Evolutionary conservation across 2,888 invertebrate genomes (phyloP).

Genomic region (Drosophila aldrichi): DNA sequence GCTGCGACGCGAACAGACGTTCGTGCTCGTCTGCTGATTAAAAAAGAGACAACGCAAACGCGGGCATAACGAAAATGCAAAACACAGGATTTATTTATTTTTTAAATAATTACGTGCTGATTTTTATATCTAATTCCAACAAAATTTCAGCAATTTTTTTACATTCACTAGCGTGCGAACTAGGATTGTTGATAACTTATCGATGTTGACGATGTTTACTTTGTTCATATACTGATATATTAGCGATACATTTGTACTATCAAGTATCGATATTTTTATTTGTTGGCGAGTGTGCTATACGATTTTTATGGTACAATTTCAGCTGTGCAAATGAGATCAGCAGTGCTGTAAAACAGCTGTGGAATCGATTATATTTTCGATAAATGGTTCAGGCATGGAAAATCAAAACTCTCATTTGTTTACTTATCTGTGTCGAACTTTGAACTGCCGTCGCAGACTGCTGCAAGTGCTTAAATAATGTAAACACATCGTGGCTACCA

Average conservation of each 20-base stretch:
- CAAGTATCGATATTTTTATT: slow-evolving; percentile 5
- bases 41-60: slow-evolving; percentile 24
- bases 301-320: neutral
- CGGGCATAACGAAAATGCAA: slow-evolving; percentile 14
- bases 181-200: slow-evolving; percentile 33
- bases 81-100: slow-evolving; percentile 12
- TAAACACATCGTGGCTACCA: slow-evolving; percentile 10
- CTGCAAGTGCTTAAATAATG: slow-evolving; percentile 31
- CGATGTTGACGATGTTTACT: slow-evolving; percentile 19
- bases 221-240: neutral
- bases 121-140: slow-evolving; percentile 8
- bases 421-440: slow-evolving; percentile 52
- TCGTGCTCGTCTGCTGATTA: slow-evolving; percentile 30
- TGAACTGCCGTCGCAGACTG: slow-evolving; percentile 34
- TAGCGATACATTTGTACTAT: neutral
- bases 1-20: slow-evolving; percentile 42
- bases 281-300: neutral
- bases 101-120: slow-evolving; percentile 17
- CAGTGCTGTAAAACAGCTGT: neutral
- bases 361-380: slow-evolving; percentile 22
- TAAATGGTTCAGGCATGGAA: slow-evolving; percentile 10
- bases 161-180: slow-evolving; percentile 20
- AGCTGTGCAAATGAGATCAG: slow-evolving; percentile 8
- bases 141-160: slow-evolving; percentile 22
- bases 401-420: slow-evolving; percentile 18